Base-by-base conservation (phyloP, 2,888 invertebrate species). In the Latrodectus hesperus region DNA sequence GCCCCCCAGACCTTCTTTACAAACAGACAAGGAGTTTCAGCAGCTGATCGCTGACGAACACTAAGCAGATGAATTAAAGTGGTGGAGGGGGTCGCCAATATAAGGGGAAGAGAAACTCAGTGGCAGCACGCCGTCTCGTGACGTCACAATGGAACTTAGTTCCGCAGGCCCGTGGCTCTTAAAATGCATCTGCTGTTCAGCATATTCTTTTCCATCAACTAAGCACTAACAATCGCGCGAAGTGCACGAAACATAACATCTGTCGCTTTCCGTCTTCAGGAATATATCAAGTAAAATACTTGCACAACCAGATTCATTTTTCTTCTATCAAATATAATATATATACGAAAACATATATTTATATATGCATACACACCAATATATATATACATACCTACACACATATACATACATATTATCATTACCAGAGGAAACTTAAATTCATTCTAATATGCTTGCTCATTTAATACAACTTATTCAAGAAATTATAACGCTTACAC, bases 101-200 rank as follows among this genome's bases (percentile, higher is more conserved):
- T 9, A 51, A 38, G 86, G 85, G 81, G 75, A 55, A 16, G 72
- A 51, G 65, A 22, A 81, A 70, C 65, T 52, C 72, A 67, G 74
- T 77, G 86, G 86, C 86, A 87, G 86, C 86, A 87, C 86, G 86
- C 86, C 86, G 86, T 52, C 72, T 67, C 81, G 81, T 87, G 86
- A 87, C 86, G 86, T 87, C 86, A 87, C 86, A 87, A 87, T 87
- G 67, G 65, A 65, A 65, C 49, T 77, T 55, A 77, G 84, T 78
- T 84, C 77, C 84, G 77, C 71, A 60, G 64, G 67, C 65, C 77
- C 67, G 65, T 77, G 65, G 67, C 60, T 12, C 60, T 64, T 77
- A 52, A 52, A 67, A 52, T 16, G 65, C 51, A 38, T 77, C 84
- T 77, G 84, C 77, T 84, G 84, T 84, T 78, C 67, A 60, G 12